These are phyloP conservation scores for Drosophila neotestacea DNA, from an alignment of 2,888 invertebrate species.

Conservation along the genomic window DNA sequence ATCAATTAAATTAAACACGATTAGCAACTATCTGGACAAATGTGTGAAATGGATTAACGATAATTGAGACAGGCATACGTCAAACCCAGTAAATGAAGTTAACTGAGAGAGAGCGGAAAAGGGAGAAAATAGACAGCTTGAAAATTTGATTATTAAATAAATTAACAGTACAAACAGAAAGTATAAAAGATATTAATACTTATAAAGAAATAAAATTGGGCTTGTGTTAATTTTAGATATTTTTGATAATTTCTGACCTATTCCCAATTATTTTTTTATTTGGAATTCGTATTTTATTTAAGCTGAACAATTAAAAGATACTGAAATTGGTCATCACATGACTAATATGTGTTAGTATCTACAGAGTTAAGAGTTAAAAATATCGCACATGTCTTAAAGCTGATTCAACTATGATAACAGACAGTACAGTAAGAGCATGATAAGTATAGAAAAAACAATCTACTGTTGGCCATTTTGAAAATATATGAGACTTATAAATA, in stretches of 20 bases:
- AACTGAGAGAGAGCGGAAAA: not conserved
- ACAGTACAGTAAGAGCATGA: not conserved
- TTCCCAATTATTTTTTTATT: not conserved
- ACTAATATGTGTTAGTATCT: not conserved
- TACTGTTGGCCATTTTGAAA: not conserved
- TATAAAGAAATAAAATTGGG: not conserved
- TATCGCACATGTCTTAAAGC: not conserved
- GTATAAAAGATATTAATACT: conserved; percentile 7
- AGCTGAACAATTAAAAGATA: no score
- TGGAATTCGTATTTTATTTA: no score
- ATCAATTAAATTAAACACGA: conserved; percentile 53
- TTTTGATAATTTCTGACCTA: not conserved
- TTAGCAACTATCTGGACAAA: conserved; percentile 60
- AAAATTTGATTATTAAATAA: conserved; percentile 9
- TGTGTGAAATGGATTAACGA: conserved; percentile 50
- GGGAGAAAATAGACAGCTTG: not conserved
- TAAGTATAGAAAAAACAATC: not conserved
- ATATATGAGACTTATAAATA: not conserved
- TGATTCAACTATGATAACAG: not conserved
- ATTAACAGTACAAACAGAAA: conserved; percentile 8
- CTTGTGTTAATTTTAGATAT: conserved; percentile 1
- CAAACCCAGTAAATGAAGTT: conserved; percentile 42
- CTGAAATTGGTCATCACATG: no score
- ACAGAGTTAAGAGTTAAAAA: not conserved
- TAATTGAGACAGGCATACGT: conserved; percentile 57